phyloP scores from a whole-genome alignment of 2,113 vertebrate genomes.

The Astatoreochromis straeleni region DNA sequence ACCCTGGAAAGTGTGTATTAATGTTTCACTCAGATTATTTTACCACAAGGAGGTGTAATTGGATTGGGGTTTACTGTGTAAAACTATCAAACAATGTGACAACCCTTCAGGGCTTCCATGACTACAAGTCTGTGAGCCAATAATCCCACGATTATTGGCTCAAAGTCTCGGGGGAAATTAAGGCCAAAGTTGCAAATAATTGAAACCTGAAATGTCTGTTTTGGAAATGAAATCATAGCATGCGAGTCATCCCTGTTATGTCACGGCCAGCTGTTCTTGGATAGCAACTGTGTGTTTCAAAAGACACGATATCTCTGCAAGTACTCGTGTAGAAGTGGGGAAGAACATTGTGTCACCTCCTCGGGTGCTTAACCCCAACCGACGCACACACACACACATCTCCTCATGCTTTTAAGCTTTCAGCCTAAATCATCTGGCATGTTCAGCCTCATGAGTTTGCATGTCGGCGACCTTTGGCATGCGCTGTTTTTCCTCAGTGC shows the following conservation, averaged over 20 bases:
- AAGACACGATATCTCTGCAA: neutral
- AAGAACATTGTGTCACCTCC: neutral
- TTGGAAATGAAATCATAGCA: slow-evolving; percentile 30
- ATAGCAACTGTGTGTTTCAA: slow-evolving; percentile 9
- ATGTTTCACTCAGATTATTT: neutral
- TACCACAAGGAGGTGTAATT: slow-evolving; percentile 9
- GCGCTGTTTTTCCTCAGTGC: neutral
- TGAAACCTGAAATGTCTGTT: slow-evolving; percentile 15
- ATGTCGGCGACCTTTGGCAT: neutral
- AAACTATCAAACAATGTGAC: slow-evolving; percentile 1
- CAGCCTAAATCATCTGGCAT: slow-evolving; percentile 13
- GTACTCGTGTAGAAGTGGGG: neutral
- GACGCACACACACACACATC: neutral
- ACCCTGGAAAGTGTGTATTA: neutral
- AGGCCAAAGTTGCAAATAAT: slow-evolving; percentile 18
- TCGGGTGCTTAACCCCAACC: neutral
- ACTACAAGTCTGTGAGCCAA: neutral
- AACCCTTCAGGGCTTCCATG: neutral
- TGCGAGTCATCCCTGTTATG: slow-evolving; percentile 35
- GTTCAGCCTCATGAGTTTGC: neutral
- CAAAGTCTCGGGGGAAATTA: neutral
- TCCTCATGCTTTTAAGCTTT: neutral
- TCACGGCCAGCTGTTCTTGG: slow-evolving; percentile 50
- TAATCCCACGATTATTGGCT: neutral
- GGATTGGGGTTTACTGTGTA: neutral